These are phyloP conservation scores for Heteromormyrus szaboi DNA, from an alignment of 2,797 vertebrate genomes.

Conservation along the genomic window DNA sequence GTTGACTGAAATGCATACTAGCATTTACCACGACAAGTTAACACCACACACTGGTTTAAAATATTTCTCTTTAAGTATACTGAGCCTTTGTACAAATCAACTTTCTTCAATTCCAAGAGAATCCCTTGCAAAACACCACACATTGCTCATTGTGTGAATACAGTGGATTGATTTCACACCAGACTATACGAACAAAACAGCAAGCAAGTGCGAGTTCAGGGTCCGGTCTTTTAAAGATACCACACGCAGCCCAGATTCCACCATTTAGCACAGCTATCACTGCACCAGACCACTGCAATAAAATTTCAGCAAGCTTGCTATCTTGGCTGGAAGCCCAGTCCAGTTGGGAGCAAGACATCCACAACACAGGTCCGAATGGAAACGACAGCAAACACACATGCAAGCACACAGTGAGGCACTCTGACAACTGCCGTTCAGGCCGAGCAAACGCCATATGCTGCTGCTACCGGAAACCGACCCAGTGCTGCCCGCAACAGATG, in stretches of 20 bases:
- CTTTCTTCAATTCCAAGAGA: not conserved
- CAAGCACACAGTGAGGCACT: slow-evolving; percentile 29
- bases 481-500: slow-evolving; percentile 42
- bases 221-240: not conserved
- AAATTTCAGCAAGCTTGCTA: not conserved
- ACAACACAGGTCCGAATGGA: slow-evolving; percentile 16
- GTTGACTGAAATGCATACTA: not conserved
- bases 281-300: slow-evolving; percentile 68
- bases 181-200: not conserved
- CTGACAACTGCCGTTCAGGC: slow-evolving; percentile 29
- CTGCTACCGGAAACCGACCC: slow-evolving; percentile 25
- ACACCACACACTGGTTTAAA: not conserved
- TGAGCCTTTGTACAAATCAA: not conserved
- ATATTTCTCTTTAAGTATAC: not conserved
- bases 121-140: not conserved
- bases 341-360: not conserved
- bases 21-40: not conserved
- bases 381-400: slow-evolving; percentile 11
- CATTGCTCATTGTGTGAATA: not conserved
- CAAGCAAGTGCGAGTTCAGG: not conserved
- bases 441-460: slow-evolving; percentile 29
- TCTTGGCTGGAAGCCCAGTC: not conserved
- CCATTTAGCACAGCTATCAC: slow-evolving; percentile 39
- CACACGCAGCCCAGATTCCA: not conserved
- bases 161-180: not conserved